Evolutionary conservation across 1,140 invertebrate species (phyloP), one percentile per base, ranked within the genome.

Genomic region (Mactra quadrangularis): DNA sequence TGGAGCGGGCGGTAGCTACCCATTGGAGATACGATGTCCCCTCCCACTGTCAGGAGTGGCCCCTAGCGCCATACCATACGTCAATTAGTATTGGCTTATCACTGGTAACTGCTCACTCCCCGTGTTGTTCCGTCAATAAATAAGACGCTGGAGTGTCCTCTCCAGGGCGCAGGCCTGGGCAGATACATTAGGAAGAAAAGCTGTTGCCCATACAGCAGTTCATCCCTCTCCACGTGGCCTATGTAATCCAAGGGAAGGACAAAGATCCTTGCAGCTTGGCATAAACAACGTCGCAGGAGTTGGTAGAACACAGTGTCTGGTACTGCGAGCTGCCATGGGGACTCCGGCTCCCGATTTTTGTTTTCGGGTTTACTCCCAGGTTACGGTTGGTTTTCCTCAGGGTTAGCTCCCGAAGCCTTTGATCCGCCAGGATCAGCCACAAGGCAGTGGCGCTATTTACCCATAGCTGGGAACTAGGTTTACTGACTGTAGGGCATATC

Each of bases 301-400:
- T 55, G 53, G 6, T 19, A 55, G 53, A 55, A 19, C 53, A n/a
- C n/a, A n/a, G n/a, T n/a, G n/a, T n/a, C n/a, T n/a, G 25, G 19
- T 55, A 55, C 53, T 55, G 53, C 25, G 7, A 27, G 53, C 53
- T 55, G 53, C 6, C 53, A 7, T 55, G 19, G 53, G 53, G 53
- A 55, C 53, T 55, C 25, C 4, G 53, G 25, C n/a, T n/a, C n/a
- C n/a, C n/a, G n/a, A n/a, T n/a, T n/a, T n/a, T n/a, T n/a, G 45
- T 11, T 11, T 19, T 50, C 45, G 9, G 9, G 45, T 9, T 11
- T n/a, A n/a, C n/a, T n/a, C n/a, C n/a, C n/a, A n/a, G n/a, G n/a
- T n/a, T n/a, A n/a, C n/a, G n/a, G n/a, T n/a, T n/a, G n/a, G 7
- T 55, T 55, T 55, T 55, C 53, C 53, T 55, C 53, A 55, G 19